A percentile compares a stretch with the other conserved stretches of the same genome.
Evolutionary conservation across 2,797 vertebrate species (phyloP).

Genomic region (Esox lucius): DNA sequence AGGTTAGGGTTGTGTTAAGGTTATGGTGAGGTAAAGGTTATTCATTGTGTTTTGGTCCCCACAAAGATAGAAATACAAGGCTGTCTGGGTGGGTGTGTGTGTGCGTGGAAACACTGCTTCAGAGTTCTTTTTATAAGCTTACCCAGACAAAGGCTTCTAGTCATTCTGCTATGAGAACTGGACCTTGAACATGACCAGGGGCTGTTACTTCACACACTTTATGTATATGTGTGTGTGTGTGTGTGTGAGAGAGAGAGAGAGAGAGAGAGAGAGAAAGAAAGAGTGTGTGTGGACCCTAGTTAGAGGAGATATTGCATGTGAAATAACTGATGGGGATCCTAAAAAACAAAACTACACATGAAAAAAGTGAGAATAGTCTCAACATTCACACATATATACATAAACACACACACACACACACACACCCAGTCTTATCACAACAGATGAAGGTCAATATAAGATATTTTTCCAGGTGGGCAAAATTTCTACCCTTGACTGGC

Average conservation of each 20-base stretch:
- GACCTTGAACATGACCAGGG: conserved; percentile 75
- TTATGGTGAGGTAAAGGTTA: too few species aligned
- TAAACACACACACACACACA: not conserved
- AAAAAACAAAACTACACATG: too few species aligned
- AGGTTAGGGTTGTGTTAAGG: too few species aligned
- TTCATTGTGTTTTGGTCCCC: too few species aligned
- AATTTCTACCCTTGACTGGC: too few species aligned
- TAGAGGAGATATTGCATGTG: conserved; percentile 20
- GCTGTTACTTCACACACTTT: conserved; percentile 65
- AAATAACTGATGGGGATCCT: conserved; percentile 18
- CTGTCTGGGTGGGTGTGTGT: conserved; percentile 34
- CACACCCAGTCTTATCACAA: not conserved
- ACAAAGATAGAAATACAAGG: too few species aligned
- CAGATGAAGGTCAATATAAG: too few species aligned
- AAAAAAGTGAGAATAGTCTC: too few species aligned
- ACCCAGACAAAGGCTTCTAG: conserved; percentile 75
- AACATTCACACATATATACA: too few species aligned
- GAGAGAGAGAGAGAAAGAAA: not conserved
- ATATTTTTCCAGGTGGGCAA: too few species aligned
- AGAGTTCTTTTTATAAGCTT: conserved; percentile 75
- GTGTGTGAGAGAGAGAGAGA: conserved; percentile 9
- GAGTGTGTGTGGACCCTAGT: not conserved
- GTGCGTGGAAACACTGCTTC: conserved; percentile 65
- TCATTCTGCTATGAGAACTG: conserved; percentile 73
- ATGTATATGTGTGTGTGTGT: conserved; percentile 31